phyloP scores from a whole-genome alignment of 2,797 vertebrate species.

The Danio choprae region DNA sequence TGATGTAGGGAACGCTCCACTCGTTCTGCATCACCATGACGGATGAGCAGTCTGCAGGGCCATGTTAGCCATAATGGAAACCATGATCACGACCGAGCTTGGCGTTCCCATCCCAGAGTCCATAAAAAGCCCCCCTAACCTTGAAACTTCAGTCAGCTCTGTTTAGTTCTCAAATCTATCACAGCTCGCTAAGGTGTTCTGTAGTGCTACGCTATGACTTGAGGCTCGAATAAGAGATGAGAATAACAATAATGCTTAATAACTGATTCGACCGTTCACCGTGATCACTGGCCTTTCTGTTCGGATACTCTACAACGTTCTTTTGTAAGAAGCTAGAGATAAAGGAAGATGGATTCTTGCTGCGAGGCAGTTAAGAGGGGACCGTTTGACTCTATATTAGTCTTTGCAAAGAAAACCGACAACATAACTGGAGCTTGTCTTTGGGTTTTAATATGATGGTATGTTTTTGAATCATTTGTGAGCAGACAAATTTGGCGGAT shows the following conservation, averaged over 20 bases:
- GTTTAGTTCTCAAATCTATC: constrained; percentile 60
- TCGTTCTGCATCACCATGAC: constrained; percentile 45
- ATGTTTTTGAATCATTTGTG: not conserved
- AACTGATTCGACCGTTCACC: constrained; percentile 42
- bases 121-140: constrained; percentile 60
- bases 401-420: not conserved
- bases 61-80: constrained; percentile 64
- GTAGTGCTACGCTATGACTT: constrained; percentile 39
- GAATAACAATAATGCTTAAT: constrained; percentile 49
- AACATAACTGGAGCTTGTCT: constrained; percentile 13
- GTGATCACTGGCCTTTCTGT: not conserved
- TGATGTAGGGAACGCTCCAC: constrained; percentile 38
- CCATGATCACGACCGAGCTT: constrained; percentile 47
- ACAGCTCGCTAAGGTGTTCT: constrained; percentile 10
- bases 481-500: not conserved
- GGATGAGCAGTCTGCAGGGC: constrained; percentile 52
- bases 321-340: not conserved
- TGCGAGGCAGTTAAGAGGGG: not conserved
- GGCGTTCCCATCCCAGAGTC: constrained; percentile 47
- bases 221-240: constrained; percentile 51
- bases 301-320: constrained; percentile 5
- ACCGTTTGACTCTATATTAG: constrained; percentile 3
- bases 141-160: constrained; percentile 61
- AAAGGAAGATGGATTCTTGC: constrained; percentile 10
- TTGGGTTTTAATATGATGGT: not conserved